phyloP scores from a whole-genome alignment of 2,888 invertebrate genomes.

The Ferdinandea cuprea region DNA sequence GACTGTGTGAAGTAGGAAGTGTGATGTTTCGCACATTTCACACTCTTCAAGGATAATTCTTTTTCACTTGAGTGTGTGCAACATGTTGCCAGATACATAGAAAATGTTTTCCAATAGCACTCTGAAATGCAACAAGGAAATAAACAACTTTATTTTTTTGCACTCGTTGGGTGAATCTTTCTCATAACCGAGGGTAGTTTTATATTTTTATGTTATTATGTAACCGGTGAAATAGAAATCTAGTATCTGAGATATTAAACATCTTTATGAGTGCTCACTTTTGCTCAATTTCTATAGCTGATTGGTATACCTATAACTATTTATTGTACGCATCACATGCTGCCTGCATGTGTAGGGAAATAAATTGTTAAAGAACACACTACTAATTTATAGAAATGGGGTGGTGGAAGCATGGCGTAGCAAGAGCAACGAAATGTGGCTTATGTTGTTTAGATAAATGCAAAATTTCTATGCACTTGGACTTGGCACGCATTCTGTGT shows the following conservation, averaged over 20 bases:
- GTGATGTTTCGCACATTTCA: constrained; percentile 34
- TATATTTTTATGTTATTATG: constrained; percentile 29
- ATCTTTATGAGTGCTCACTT: constrained; percentile 1
- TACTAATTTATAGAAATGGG: constrained; percentile 47
- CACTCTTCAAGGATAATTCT: constrained; percentile 65
- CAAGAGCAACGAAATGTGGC: constrained; percentile 25
- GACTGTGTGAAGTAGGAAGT: constrained; percentile 65
- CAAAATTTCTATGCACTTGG: constrained; percentile 60
- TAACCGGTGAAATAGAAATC: constrained; percentile 8
- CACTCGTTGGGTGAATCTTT: constrained; percentile 6
- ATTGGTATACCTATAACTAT: constrained; percentile 49
- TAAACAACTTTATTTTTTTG: constrained; percentile 30
- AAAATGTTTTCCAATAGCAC: background rate
- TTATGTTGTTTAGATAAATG: constrained; percentile 61
- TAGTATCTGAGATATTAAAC: no score
- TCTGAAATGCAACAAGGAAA: constrained; percentile 47
- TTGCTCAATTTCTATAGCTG: constrained; percentile 21
- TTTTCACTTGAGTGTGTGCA: constrained; percentile 30
- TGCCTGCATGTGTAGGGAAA: constrained; percentile 46
- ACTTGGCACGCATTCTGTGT: constrained; percentile 76
- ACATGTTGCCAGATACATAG: constrained; percentile 54
- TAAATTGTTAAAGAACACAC: constrained; percentile 21
- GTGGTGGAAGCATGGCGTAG: constrained; percentile 39
- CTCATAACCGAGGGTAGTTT: constrained; percentile 8
- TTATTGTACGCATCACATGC: constrained; percentile 73